These are phyloP conservation scores for Harpalus rufipes DNA, from an alignment of 2,888 invertebrate species.

Conservation along the genomic window DNA sequence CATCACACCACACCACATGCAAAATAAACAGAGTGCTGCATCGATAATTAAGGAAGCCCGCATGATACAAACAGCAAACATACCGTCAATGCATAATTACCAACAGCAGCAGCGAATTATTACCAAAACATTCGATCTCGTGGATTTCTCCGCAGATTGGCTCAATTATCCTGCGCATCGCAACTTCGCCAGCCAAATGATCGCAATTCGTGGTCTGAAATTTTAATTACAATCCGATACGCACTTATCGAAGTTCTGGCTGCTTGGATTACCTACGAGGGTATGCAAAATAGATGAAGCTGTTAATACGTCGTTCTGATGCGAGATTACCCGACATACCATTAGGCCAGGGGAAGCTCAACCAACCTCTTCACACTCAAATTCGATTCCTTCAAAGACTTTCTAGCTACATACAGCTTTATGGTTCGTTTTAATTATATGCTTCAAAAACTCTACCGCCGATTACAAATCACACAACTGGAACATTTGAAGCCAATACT, in stretches of 20 bases:
- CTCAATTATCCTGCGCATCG: constrained; percentile 40
- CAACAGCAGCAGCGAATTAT: constrained; percentile 51
- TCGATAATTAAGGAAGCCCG: constrained; percentile 59
- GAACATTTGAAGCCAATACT: too few species aligned
- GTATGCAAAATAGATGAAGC: constrained; percentile 65
- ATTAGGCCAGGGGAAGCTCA: not conserved
- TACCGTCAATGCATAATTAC: constrained; percentile 50
- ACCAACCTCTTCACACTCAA: not conserved
- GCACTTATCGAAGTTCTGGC: constrained; percentile 56
- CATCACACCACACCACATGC: not conserved
- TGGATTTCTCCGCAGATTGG: constrained; percentile 51
- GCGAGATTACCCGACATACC: constrained; percentile 39
- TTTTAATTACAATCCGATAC: constrained; percentile 65
- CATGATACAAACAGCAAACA: constrained; percentile 49
- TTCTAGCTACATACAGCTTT: not conserved
- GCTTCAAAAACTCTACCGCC: not conserved
- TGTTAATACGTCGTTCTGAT: constrained; percentile 38
- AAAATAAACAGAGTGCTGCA: constrained; percentile 19
- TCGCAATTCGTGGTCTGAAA: constrained; percentile 48
- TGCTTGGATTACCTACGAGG: constrained; percentile 50
- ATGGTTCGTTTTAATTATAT: constrained; percentile 22
- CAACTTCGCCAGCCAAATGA: constrained; percentile 18
- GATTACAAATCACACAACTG: not conserved
- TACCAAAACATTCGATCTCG: constrained; percentile 59
- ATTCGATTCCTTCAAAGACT: not conserved